Percentiles rank a stretch among this genome's conserved stretches.
These are phyloP conservation scores for Antechinus stuartii DNA, from an alignment of 2,113 vertebrate species.

Conservation along the genomic window DNA sequence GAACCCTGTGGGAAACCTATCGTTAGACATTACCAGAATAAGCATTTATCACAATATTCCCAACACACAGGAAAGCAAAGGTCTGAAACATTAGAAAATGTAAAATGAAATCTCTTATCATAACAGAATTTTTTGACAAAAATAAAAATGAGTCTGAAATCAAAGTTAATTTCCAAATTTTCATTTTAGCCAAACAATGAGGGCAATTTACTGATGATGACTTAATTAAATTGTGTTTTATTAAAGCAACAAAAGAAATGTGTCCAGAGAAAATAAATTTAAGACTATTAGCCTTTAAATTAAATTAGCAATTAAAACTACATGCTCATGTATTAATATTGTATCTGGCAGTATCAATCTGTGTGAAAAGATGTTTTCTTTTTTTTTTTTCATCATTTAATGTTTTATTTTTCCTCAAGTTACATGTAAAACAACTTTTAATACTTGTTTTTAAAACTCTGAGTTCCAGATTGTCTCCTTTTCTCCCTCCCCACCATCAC, in stretches of 20 bases:
- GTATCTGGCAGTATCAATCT: background rate
- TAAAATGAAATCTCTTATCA: background rate
- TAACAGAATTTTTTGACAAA: background rate
- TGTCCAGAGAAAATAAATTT: background rate
- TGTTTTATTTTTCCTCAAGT: too few relatives aligned
- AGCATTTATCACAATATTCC: background rate
- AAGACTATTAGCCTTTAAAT: background rate
- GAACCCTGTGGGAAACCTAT: background rate
- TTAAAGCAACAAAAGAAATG: background rate
- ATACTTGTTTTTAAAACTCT: too few relatives aligned
- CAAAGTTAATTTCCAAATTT: background rate
- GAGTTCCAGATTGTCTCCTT: too few relatives aligned
- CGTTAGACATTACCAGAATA: background rate
- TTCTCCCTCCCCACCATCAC: too few relatives aligned
- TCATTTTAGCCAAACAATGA: background rate
- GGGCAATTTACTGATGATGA: background rate
- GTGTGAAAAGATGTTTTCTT: background rate
- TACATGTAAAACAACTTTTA: too few relatives aligned
- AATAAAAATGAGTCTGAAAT: background rate
- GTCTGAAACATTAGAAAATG: background rate
- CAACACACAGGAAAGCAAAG: background rate
- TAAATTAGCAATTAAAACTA: background rate
- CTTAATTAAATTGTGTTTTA: background rate
- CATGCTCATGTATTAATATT: too few relatives aligned
- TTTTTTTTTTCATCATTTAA: too few relatives aligned